Conservation (phyloP, 1,140 invertebrate genomes). For the Elysia chlorotica region DNA sequence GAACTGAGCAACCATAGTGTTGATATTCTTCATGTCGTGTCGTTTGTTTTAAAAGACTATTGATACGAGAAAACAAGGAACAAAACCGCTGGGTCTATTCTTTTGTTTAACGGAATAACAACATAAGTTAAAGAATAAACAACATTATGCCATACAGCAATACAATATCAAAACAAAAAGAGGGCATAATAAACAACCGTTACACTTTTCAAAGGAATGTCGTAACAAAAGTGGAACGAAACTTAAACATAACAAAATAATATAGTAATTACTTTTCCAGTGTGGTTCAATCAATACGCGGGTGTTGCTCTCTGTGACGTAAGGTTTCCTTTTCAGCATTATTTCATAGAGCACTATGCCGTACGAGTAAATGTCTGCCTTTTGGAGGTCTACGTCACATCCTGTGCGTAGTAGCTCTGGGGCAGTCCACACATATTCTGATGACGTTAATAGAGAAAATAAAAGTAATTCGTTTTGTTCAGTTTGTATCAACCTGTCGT, state of each 20-base stretch:
- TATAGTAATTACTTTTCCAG: too few species aligned
- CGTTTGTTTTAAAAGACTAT: too few species aligned
- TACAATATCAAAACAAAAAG: neutral
- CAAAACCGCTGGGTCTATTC: too few species aligned
- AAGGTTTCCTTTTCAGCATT: neutral
- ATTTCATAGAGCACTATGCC: neutral
- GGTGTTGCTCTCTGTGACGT: neutral
- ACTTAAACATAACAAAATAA: too few species aligned
- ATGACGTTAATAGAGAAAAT: too few species aligned
- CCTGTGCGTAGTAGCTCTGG: neutral
- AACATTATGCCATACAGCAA: neutral
- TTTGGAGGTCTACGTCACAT: neutral
- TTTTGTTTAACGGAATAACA: too few species aligned
- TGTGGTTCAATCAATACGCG: neutral
- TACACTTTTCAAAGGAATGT: neutral
- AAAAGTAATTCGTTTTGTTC: too few species aligned
- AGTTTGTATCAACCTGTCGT: too few species aligned
- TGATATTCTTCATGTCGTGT: too few species aligned
- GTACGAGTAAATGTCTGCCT: neutral
- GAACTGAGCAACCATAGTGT: too few species aligned
- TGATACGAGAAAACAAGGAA: too few species aligned
- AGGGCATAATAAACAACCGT: neutral
- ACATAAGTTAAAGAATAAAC: neutral
- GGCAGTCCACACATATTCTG: neutral
- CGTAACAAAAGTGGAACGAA: too few species aligned